phyloP scores from a whole-genome alignment of 2,797 vertebrate species.

The Poliocrania exsul region DNA sequence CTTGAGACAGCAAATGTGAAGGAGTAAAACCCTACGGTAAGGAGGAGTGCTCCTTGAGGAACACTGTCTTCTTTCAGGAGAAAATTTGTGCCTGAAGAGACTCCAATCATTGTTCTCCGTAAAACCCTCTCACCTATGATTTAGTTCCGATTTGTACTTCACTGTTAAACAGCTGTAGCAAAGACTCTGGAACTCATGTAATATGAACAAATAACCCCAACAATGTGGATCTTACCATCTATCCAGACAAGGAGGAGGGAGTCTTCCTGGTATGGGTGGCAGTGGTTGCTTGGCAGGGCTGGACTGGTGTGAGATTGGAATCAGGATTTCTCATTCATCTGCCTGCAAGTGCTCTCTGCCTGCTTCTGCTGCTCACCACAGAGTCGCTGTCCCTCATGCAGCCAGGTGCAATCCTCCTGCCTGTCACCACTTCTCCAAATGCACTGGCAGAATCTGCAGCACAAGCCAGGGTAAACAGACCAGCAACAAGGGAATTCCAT shows the following conservation, averaged over 20 bases:
- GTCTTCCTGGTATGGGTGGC: not conserved
- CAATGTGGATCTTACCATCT: not conserved
- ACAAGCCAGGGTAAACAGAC: not conserved
- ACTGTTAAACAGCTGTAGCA: not conserved
- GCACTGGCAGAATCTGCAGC: not conserved
- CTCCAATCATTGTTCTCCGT: not conserved
- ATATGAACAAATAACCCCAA: not conserved
- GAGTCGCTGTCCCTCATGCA: not conserved
- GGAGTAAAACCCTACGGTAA: not conserved
- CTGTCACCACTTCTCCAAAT: not conserved
- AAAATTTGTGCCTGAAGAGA: not conserved
- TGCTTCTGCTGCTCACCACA: fast-evolving
- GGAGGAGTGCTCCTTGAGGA: not conserved
- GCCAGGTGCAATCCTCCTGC: not conserved
- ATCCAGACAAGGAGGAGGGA: not conserved
- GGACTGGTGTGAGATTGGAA: not conserved
- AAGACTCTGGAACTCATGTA: fast-evolving
- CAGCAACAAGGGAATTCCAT: not conserved
- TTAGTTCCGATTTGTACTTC: not conserved
- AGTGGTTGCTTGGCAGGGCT: not conserved
- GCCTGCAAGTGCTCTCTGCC: not conserved
- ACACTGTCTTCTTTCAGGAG: not conserved
- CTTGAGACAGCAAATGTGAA: not conserved
- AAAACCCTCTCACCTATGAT: not conserved
- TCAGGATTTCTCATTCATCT: not conserved